phyloP scores from a whole-genome alignment of 2,888 invertebrate species.

The Mystacides longicornis region DNA sequence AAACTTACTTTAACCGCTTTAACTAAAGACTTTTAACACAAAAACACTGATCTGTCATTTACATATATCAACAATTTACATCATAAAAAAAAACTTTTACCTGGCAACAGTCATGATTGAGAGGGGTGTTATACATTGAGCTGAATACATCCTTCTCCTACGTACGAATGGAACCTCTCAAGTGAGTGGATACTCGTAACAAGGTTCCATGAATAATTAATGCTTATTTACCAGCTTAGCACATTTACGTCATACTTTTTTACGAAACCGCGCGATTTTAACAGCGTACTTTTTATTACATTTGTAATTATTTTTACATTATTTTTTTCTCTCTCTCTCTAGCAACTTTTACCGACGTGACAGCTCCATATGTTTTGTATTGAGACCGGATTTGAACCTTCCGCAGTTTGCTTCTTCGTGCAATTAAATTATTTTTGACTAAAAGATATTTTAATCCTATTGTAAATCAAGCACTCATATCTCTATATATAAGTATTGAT shows the following conservation, averaged over 20 bases:
- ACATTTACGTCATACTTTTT: not conserved
- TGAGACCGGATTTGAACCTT: not conserved
- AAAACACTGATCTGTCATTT: too few relatives aligned
- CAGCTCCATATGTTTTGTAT: slow-evolving; percentile 1
- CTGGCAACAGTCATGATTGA: not conserved
- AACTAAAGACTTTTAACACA: too few relatives aligned
- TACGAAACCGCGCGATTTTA: not conserved
- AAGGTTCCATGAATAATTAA: slow-evolving; percentile 1
- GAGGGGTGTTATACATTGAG: not conserved
- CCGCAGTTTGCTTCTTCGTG: too few relatives aligned
- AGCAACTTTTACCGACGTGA: not conserved
- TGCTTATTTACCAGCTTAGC: not conserved
- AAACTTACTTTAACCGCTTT: too few relatives aligned
- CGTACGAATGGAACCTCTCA: not conserved
- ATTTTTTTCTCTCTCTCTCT: too few relatives aligned
- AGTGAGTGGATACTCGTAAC: not conserved
- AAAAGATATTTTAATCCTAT: too few relatives aligned
- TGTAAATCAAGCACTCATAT: too few relatives aligned
- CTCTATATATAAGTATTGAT: too few relatives aligned
- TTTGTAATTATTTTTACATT: too few relatives aligned
- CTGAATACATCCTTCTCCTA: not conserved
- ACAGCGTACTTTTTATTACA: not conserved
- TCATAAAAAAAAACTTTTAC: not conserved
- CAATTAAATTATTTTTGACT: too few relatives aligned
- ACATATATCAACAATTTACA: too few relatives aligned